Evolutionary conservation across 2,113 vertebrate species (phyloP).

Genomic region (Fregetta grallaria): DNA sequence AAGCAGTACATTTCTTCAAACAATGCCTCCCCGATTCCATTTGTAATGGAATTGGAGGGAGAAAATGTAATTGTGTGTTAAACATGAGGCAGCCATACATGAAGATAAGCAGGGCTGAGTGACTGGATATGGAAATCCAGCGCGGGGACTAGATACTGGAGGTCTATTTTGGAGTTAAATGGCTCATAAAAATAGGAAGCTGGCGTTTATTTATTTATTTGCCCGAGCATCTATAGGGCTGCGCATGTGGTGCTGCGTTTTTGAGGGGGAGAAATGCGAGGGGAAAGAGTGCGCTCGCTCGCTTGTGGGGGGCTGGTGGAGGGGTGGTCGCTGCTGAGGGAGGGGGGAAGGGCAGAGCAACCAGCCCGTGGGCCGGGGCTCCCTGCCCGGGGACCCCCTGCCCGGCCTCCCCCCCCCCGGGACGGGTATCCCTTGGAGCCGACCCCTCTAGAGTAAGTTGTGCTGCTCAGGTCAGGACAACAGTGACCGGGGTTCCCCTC

Average conservation of each 20-base stretch:
- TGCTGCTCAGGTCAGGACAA: background rate
- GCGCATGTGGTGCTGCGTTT: background rate
- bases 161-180: slow-evolving; percentile 70
- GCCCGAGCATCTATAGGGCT: background rate
- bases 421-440: background rate
- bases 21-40: slow-evolving; percentile 78
- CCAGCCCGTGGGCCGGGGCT: background rate
- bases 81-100: slow-evolving; percentile 71
- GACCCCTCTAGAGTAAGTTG: background rate
- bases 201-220: slow-evolving; percentile 26
- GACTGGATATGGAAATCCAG: slow-evolving; percentile 71
- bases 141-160: slow-evolving; percentile 35
- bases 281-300: background rate
- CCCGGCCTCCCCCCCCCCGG: background rate
- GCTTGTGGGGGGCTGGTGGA: background rate
- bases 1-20: slow-evolving; percentile 80
- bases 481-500: background rate
- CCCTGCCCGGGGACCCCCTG: no score
- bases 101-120: slow-evolving; percentile 70
- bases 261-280: background rate
- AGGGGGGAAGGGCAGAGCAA: background rate
- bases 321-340: background rate
- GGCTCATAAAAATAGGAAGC: slow-evolving; percentile 28
- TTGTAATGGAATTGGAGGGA: slow-evolving; percentile 78
- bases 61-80: slow-evolving; percentile 79